Conservation (phyloP, 23 tunicate species). For the Ciona savignyi region DNA sequence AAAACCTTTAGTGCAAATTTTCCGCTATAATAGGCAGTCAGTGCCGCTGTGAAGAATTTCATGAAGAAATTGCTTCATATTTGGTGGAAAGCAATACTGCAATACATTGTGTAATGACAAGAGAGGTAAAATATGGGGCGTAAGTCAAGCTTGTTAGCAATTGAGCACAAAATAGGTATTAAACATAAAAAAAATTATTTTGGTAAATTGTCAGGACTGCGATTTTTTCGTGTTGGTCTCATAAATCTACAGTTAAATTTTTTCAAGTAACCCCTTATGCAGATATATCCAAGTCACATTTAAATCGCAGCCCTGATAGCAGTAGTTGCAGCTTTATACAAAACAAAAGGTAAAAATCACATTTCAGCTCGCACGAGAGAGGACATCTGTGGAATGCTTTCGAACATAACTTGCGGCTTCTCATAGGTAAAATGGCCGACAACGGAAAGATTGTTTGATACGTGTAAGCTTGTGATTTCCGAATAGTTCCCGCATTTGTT, state of each 20-base stretch:
- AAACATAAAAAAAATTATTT: no score
- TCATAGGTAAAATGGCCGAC: neutral
- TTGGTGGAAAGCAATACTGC: neutral
- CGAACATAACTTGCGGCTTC: neutral
- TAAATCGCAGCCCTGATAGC: no score
- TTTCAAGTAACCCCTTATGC: no score
- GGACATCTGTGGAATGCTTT: neutral
- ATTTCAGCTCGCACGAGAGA: neutral
- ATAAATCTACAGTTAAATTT: no score
- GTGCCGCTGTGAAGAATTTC: neutral
- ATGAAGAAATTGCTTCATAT: neutral
- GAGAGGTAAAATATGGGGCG: neutral
- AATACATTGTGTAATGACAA: neutral
- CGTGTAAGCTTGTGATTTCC: neutral
- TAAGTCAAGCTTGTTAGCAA: neutral
- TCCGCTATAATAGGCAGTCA: neutral
- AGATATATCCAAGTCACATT: no score
- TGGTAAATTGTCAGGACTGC: no score
- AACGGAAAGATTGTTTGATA: neutral
- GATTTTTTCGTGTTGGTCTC: no score
- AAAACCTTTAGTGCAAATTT: no score
- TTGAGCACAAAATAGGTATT: neutral
- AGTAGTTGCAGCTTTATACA: no score
- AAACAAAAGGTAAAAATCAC: no score
- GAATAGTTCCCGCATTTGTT: no score